Evolutionary conservation across 2,113 vertebrate genomes (phyloP).

Genomic region (Rattus rattus): DNA sequence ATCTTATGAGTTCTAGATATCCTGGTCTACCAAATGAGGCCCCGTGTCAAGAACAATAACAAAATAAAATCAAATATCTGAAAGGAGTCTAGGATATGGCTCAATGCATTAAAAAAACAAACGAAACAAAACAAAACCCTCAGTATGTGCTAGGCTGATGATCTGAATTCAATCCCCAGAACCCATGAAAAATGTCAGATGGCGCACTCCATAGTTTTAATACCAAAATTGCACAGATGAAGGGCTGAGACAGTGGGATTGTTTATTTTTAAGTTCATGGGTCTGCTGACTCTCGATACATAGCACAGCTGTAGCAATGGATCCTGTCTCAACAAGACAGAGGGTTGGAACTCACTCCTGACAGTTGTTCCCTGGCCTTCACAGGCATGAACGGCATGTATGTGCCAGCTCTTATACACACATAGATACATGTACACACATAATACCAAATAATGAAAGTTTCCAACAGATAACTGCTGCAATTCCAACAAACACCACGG

Average conservation of each 20-base stretch:
- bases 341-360: not conserved
- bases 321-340: not conserved
- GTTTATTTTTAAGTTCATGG: not conserved
- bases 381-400: not conserved
- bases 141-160: too few species aligned
- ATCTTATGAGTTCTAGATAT: not conserved
- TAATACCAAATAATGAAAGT: not conserved
- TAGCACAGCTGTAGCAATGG: not conserved
- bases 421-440: not conserved
- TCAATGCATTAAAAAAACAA: too few species aligned
- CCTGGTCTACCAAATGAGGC: not conserved
- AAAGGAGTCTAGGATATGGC: too few species aligned
- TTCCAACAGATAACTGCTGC: not conserved
- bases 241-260: not conserved
- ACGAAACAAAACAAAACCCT: too few species aligned
- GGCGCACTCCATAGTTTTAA: not conserved
- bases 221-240: not conserved
- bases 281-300: too few species aligned
- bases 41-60: not conserved
- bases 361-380: not conserved
- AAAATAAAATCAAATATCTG: not conserved
- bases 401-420: not conserved
- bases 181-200: not conserved
- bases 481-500: not conserved
- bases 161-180: too few species aligned